Base-by-base conservation (phyloP, 2,113 vertebrate species). In the Phodopus roborovskii region DNA sequence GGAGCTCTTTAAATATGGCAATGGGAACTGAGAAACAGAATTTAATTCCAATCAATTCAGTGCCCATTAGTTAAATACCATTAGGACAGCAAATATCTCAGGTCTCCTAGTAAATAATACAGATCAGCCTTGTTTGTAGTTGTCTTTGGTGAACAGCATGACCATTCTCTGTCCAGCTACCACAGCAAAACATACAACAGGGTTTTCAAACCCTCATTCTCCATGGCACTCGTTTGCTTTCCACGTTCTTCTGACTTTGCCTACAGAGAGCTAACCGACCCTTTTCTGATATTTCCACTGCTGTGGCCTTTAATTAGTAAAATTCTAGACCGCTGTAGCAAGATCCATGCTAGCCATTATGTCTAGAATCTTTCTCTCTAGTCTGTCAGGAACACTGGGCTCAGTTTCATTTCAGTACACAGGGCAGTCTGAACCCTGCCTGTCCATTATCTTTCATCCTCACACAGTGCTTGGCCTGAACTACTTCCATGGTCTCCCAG, bases 1-100 rank as follows among this genome's bases (percentile, higher is more conserved):
- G 4, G 26, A 92, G 39, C 16, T 30, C 60, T 75, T 85, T 73
- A 90, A 73, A 83, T 92, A 71, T 88, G 77, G 78, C 88, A 86
- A 30, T 24, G 77, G 15, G 26, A 93, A 71, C 78, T 89, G 19
- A 95, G 42, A 64, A 50, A 88, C 7, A 92, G 48, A 81, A 87
- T 26, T 92, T 33, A 85, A 66, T 93, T 87, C 62, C 36, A 92
- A 28, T 66, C 68, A 75, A 64, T 64, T 39, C 97, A 90, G 50
- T 74, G 82, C 45, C 22, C 12, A 36, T 45, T 0, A 64, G 79
- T 22, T 19, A 64, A 91, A 17, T 70, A 30, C 53, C 60, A 60
- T 20, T 48, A 81, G 58, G 45, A 42, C n/a, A 73, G 19, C 28
- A 3, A 19, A 68, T 77, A 17, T 88, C 42, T 91, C 30, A 91